Conservation (phyloP, 2,113 vertebrate genomes). For the Channa argus region DNA sequence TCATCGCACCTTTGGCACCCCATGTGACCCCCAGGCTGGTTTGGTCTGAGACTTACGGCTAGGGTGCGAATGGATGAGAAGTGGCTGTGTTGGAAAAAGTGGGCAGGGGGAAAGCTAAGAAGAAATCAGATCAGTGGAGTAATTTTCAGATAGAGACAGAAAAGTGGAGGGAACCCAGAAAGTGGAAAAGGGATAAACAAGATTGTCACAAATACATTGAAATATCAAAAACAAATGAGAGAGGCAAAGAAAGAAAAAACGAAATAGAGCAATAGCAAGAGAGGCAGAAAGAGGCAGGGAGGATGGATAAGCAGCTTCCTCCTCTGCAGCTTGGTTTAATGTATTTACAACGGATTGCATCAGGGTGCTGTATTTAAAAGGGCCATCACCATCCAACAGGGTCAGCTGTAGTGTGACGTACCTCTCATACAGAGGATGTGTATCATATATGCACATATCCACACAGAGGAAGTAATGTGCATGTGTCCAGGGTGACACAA, state of each 20-base stretch:
- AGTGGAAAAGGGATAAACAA: constrained; percentile 31
- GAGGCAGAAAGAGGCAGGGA: constrained; percentile 32
- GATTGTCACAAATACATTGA: constrained; percentile 42
- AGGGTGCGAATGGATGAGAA: constrained; percentile 48
- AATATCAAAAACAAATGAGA: constrained; percentile 34
- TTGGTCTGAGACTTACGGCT: constrained; percentile 51
- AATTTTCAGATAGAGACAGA: constrained; percentile 52
- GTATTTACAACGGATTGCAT: constrained; percentile 75
- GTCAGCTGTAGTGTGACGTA: constrained; percentile 74
- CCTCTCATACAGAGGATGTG: constrained; percentile 46
- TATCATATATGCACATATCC: constrained; percentile 34
- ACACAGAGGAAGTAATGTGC: constrained; percentile 13
- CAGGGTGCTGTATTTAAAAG: constrained; percentile 69
- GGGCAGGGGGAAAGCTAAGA: constrained; percentile 17
- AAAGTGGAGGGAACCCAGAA: constrained; percentile 41
- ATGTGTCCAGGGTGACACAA: constrained; percentile 33
- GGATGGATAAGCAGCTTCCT: constrained; percentile 67
- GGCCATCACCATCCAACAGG: constrained; percentile 61
- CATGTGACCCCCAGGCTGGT: constrained; percentile 71
- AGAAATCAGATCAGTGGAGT: constrained; percentile 3
- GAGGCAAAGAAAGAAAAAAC: constrained; percentile 24
- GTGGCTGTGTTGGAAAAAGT: constrained; percentile 42
- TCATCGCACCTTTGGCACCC: constrained; percentile 84
- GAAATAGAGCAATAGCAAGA: constrained; percentile 13
- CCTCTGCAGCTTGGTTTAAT: constrained; percentile 72